Conservation (phyloP, 2,888 invertebrate genomes). For the Diplolepis rosae region DNA sequence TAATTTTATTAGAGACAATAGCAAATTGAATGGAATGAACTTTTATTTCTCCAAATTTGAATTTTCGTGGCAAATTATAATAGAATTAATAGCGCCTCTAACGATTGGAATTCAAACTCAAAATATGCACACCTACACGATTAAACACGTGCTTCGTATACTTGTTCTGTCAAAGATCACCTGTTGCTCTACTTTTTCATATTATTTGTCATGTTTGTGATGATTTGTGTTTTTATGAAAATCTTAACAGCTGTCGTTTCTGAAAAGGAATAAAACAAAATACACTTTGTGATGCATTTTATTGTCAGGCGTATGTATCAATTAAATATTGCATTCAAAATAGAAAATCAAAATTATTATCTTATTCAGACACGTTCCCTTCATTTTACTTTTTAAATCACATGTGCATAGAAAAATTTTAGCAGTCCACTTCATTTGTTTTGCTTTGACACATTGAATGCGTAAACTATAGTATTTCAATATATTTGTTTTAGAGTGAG, state of each 20-base stretch:
- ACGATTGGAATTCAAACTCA: background rate
- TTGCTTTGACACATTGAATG: background rate
- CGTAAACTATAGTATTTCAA: background rate
- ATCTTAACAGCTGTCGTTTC: background rate
- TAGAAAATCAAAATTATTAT: background rate
- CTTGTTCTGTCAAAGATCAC: background rate
- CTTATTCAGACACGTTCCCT: background rate
- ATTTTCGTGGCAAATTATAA: background rate
- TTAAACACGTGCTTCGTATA: background rate
- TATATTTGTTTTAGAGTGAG: background rate
- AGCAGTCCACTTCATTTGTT: background rate
- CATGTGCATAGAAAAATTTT: background rate
- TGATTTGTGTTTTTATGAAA: background rate
- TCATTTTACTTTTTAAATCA: background rate
- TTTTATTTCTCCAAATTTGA: background rate
- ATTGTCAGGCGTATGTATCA: conserved; percentile 21
- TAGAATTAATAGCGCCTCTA: background rate
- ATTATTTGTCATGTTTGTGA: no score
- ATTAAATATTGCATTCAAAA: background rate
- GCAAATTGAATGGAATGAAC: no score
- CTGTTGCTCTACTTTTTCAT: background rate
- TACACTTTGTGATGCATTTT: conserved; percentile 1
- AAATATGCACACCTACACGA: background rate
- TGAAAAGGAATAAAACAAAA: background rate
- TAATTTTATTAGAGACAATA: no score